Percentiles rank a stretch among this genome's conserved stretches.
Evolutionary conservation across 2,797 vertebrate genomes (phyloP).

Genomic region (Caiman crocodilus): DNA sequence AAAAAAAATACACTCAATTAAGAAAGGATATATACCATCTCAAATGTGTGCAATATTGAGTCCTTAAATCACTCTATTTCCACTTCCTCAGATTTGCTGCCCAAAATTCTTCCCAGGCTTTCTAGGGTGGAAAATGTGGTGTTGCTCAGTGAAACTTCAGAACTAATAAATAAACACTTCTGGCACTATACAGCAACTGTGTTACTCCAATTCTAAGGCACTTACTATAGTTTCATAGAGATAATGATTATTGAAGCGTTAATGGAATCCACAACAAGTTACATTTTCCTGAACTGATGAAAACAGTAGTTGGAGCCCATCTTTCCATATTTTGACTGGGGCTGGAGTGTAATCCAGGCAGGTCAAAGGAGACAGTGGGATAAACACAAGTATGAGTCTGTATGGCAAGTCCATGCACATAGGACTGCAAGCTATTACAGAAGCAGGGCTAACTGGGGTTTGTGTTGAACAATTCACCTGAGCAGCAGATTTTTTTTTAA

Average conservation of each 20-base stretch:
- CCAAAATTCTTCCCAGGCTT: not conserved
- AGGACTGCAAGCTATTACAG: not conserved
- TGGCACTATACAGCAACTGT: not conserved
- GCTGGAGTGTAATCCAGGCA: not conserved
- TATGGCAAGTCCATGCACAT: not conserved
- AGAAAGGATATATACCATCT: not conserved
- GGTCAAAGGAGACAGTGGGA: not conserved
- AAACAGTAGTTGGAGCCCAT: too few relatives aligned
- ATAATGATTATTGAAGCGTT: not conserved
- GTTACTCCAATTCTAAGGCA: not conserved
- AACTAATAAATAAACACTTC: not conserved
- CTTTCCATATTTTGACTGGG: not conserved
- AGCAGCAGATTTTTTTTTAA: not conserved
- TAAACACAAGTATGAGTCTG: not conserved
- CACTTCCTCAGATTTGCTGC: not conserved
- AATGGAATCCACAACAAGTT: not conserved
- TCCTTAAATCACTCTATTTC: constrained; percentile 15
- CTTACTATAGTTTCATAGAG: not conserved
- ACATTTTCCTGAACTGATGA: not conserved
- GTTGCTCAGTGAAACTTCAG: constrained; percentile 4
- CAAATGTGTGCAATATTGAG: constrained; percentile 39
- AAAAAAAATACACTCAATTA: not conserved
- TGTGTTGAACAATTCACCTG: not conserved
- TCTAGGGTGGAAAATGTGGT: not conserved
- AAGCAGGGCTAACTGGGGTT: not conserved